Evolutionary conservation across 92 coral and sea anemone species (phyloP).

Genomic region (Bergia sp.): DNA sequence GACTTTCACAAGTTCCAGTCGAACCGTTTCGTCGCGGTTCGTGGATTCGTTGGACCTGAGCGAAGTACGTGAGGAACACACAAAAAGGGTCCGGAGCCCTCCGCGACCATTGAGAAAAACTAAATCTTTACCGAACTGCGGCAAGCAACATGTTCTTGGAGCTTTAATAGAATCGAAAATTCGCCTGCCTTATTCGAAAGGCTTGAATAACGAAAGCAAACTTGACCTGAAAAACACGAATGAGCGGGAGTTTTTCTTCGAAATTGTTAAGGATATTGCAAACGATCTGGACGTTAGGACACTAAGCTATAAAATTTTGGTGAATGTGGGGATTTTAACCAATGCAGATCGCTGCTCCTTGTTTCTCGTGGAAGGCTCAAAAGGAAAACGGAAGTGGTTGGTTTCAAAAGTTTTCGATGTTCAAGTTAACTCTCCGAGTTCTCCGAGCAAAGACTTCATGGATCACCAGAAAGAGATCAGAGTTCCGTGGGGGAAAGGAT

Average conservation of each 20-base stretch:
- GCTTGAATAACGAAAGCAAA: slow-evolving; percentile 91
- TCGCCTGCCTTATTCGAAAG: slow-evolving; percentile 85
- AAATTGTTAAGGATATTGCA: slow-evolving; percentile 97
- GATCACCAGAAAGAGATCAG: slow-evolving; percentile 89
- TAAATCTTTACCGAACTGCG: slow-evolving; percentile 91
- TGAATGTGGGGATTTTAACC: slow-evolving; percentile 98
- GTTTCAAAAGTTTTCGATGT: slow-evolving; percentile 99
- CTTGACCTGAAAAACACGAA: slow-evolving; percentile 92
- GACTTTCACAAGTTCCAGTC: slow-evolving; percentile 15
- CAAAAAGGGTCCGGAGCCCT: slow-evolving; percentile 78
- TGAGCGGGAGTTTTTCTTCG: slow-evolving; percentile 96
- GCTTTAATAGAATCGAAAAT: slow-evolving; percentile 96
- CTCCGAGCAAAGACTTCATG: slow-evolving; percentile 80
- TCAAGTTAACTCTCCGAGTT: slow-evolving; percentile 80
- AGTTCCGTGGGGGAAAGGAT: slow-evolving; percentile 98
- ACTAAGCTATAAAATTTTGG: slow-evolving; percentile 96
- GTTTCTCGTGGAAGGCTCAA: slow-evolving; percentile 97
- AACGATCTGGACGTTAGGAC: slow-evolving; percentile 94
- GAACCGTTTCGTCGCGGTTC: slow-evolving; percentile 77
- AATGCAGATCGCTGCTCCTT: slow-evolving; percentile 99
- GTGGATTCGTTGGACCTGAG: slow-evolving; percentile 87
- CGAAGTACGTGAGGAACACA: slow-evolving; percentile 79
- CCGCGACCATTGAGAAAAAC: slow-evolving; percentile 89
- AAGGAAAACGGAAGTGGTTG: slow-evolving; percentile 90
- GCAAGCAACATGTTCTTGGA: slow-evolving; percentile 91